Evolutionary conservation across 2,797 vertebrate genomes (phyloP), one percentile per base, ranked within the genome.

Genomic region (Heterohyrax brucei): DNA sequence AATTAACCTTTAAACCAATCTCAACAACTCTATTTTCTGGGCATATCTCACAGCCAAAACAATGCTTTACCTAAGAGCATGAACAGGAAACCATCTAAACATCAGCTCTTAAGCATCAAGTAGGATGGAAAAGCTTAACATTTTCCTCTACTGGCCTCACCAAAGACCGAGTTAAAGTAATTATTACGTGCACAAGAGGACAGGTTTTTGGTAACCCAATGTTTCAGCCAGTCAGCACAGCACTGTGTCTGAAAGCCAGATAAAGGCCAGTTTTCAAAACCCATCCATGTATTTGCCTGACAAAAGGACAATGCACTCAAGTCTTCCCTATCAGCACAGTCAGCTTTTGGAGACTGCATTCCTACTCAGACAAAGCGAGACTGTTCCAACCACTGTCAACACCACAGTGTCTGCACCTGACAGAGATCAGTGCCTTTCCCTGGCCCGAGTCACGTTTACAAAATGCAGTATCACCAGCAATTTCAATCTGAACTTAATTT

Each of bases 41-140:
- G 33, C 33, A 26, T 48, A 72, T 82, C 44, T 88, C 61, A 72
- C 3, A 39, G 59, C 50, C 81, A 81, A 94, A 92, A 59, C 12
- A 81, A 94, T 28, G 30, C 82, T 97, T 91, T 87, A 30, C 89
- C 85, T 97, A 48, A 53, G 84, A 96, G 89, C 68, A 72, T 39
- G 59, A 1, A 81, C 91, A 95, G 72, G 88, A 96, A 97, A 95
- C 94, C 80, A 93, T 93, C 84, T 93, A 93, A 96, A 97, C 96
- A 1, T 93, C 93, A 18, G 19, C 56, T 95, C 89, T 93, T 93
- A 82, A 78, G 89, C 96, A 87, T 87, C 18, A 87, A 90, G 33
- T 22, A 62, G 56, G 26, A 76, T 73, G 83, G 77, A 64, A 79
- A 48, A 68, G 39, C 62, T n/a, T 30, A 62, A 59, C 79, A 26